phyloP scores from a whole-genome alignment of 2,113 vertebrate species.

The Hassar affinis region DNA sequence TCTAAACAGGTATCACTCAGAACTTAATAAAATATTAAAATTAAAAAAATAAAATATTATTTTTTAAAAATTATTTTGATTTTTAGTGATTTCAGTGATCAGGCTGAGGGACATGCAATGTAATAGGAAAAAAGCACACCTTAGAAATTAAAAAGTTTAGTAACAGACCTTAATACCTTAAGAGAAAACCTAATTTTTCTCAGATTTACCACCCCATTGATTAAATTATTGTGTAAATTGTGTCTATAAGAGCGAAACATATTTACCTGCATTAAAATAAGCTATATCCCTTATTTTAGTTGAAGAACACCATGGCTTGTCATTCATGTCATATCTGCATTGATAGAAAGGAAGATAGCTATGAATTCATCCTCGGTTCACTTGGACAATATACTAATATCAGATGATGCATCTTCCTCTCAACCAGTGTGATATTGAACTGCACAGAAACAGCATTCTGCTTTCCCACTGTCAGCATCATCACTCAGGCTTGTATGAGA shows the following conservation, averaged over 20 bases:
- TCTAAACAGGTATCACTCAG: neutral
- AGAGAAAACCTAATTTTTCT: too few species aligned
- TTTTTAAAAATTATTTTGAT: too few species aligned
- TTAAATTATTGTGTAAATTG: neutral
- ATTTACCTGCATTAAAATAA: neutral
- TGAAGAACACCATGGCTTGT: conserved; percentile 11
- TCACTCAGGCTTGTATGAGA: conserved; percentile 25
- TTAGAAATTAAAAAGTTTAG: too few species aligned
- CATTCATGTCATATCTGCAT: conserved; percentile 28
- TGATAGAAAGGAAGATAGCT: conserved; percentile 1
- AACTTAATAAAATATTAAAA: neutral
- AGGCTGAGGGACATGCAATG: neutral
- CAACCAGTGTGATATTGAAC: conserved; percentile 23
- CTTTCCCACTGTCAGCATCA: conserved; percentile 24
- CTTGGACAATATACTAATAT: conserved; percentile 32
- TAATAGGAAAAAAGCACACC: too few species aligned
- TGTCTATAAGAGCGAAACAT: neutral
- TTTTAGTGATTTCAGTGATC: neutral
- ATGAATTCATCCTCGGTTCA: conserved; percentile 20
- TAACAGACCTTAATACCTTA: too few species aligned
- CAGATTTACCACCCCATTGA: neutral
- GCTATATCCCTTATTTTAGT: neutral
- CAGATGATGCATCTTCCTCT: conserved; percentile 37
- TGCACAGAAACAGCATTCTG: conserved; percentile 14
- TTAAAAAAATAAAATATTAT: too few species aligned